Evolutionary conservation across 2,888 invertebrate species (phyloP).

Genomic region (Mesorhabditis belari): DNA sequence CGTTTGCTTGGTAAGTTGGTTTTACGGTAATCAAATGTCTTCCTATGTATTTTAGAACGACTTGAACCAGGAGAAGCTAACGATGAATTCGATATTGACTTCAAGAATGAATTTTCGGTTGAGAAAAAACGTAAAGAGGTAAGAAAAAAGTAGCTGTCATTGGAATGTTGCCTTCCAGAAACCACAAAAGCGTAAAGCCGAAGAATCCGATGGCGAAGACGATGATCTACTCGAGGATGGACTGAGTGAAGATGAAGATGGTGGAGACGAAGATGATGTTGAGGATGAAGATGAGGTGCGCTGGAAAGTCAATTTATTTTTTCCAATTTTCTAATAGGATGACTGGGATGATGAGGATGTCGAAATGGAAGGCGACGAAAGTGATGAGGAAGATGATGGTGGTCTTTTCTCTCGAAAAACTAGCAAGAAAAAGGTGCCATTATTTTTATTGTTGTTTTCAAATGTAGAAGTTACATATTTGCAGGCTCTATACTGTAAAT

Average conservation of each 20-base stretch:
- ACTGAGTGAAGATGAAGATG: conserved; percentile 16
- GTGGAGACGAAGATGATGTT: conserved; percentile 15
- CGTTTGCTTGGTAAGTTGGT: conserved; percentile 60
- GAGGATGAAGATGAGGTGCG: conserved; percentile 14
- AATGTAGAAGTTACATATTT: neutral
- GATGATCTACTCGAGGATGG: conserved; percentile 21
- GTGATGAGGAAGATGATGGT: conserved; percentile 13
- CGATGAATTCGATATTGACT: conserved; percentile 64
- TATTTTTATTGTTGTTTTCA: neutral
- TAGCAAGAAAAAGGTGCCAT: neutral
- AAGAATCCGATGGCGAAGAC: conserved; percentile 25
- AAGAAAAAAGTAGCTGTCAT: neutral
- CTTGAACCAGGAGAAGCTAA: conserved; percentile 54
- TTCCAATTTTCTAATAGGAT: conserved; percentile 15
- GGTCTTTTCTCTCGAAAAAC: conserved; percentile 12
- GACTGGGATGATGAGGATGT: conserved; percentile 11
- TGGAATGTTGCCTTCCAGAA: conserved; percentile 6
- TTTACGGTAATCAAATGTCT: conserved; percentile 7
- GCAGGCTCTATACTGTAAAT: neutral
- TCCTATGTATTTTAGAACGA: conserved; percentile 47
- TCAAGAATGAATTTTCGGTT: conserved; percentile 56
- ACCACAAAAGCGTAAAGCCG: conserved; percentile 32
- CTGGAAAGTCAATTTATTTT: conserved; percentile 10
- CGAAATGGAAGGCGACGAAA: conserved; percentile 21
- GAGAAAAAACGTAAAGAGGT: conserved; percentile 46